Percentiles rank a stretch among this genome's conserved stretches.
Evolutionary conservation across 1,140 invertebrate genomes (phyloP).

Genomic region (Macrocentrus cingulum): DNA sequence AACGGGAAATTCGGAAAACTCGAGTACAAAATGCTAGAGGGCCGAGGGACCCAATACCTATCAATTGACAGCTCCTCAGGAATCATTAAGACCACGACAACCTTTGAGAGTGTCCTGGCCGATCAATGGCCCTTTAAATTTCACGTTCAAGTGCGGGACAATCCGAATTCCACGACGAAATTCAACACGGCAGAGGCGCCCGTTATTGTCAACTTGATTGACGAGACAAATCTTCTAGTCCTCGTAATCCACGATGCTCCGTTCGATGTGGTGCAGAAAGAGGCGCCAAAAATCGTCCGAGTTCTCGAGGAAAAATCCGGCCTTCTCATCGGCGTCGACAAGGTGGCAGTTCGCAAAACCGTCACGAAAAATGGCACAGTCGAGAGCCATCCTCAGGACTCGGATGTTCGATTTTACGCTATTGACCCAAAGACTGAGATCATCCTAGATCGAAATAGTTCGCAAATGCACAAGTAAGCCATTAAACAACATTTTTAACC

Average conservation of each 20-base stretch:
- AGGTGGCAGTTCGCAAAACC: conserved; percentile 69
- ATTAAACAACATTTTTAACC: conserved; percentile 1
- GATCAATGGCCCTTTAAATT: conserved; percentile 73
- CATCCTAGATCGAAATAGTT: conserved; percentile 73
- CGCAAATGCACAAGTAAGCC: conserved; percentile 67
- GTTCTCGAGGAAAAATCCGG: conserved; percentile 74
- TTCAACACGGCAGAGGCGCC: conserved; percentile 66
- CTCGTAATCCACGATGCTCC: conserved; percentile 74
- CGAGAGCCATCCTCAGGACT: conserved; percentile 72
- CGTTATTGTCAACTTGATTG: conserved; percentile 73
- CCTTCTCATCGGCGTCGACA: conserved; percentile 76
- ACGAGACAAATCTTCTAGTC: conserved; percentile 72
- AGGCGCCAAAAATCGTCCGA: conserved; percentile 67
- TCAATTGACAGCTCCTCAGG: conserved; percentile 73
- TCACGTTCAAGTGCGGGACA: conserved; percentile 74
- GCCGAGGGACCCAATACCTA: conserved; percentile 70
- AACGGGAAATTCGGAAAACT: conserved; percentile 78
- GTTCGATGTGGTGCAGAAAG: conserved; percentile 70
- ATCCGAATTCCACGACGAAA: conserved; percentile 65
- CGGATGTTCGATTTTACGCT: conserved; percentile 84
- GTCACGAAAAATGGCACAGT: conserved; percentile 73
- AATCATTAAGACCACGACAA: conserved; percentile 71
- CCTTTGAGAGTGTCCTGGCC: conserved; percentile 67
- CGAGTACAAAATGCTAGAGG: conserved; percentile 68
- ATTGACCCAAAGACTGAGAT: conserved; percentile 77